Evolutionary conservation across 2,797 vertebrate species (phyloP).

Genomic region (Sebastes melanostomus): DNA sequence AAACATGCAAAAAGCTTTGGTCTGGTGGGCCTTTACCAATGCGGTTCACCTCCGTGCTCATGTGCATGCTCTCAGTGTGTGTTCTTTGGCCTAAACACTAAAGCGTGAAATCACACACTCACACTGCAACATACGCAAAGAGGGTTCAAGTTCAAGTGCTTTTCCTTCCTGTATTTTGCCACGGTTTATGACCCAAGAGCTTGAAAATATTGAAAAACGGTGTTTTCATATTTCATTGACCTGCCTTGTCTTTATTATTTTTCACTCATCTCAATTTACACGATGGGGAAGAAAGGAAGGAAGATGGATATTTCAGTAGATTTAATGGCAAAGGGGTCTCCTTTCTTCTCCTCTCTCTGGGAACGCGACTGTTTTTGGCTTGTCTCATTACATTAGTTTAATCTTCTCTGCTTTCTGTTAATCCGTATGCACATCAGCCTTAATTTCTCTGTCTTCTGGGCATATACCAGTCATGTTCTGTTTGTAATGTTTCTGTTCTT

Average conservation of each 20-base stretch:
- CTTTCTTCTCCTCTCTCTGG: not conserved
- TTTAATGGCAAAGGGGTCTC: not conserved
- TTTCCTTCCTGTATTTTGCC: constrained; percentile 19
- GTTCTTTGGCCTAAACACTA: constrained; percentile 8
- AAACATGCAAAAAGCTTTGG: not conserved
- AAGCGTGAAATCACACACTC: not conserved
- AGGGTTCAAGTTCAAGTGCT: not conserved
- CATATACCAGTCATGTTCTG: not conserved
- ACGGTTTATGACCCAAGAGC: not conserved
- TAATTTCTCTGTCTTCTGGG: not conserved
- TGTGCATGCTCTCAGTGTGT: constrained; percentile 1
- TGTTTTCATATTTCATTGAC: constrained; percentile 10
- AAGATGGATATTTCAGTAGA: not conserved
- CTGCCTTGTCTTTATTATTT: not conserved
- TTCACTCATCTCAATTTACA: not conserved
- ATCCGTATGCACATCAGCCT: not conserved
- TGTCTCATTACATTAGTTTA: not conserved
- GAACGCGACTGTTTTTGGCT: not conserved
- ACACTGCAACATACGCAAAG: not conserved
- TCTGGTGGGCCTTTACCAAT: not conserved
- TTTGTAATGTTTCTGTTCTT: not conserved
- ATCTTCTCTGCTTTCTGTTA: not conserved
- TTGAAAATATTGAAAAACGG: not conserved
- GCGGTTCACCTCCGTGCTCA: constrained; percentile 1
- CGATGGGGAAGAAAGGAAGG: not conserved